These are phyloP conservation scores for Aphodius granarius DNA, from an alignment of 2,888 invertebrate genomes.

Conservation along the genomic window DNA sequence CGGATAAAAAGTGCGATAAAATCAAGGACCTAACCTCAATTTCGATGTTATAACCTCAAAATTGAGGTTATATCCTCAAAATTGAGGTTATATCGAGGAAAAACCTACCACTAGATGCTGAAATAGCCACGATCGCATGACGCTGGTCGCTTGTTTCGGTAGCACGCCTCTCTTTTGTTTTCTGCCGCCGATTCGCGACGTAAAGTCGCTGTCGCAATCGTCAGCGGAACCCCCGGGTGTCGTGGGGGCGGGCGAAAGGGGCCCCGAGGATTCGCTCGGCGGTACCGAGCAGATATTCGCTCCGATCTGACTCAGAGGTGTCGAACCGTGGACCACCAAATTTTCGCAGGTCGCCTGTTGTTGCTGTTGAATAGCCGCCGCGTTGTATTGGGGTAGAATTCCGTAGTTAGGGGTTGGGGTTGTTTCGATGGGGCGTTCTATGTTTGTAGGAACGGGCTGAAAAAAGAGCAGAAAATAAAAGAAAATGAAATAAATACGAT, in stretches of 20 bases:
- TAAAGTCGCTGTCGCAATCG: constrained; percentile 58
- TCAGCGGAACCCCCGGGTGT: constrained; percentile 62
- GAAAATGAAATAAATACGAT: too few species aligned
- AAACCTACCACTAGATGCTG: constrained; percentile 92
- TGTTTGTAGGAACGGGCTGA: constrained; percentile 46
- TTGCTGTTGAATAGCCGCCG: constrained; percentile 52
- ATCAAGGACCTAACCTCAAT: neutral
- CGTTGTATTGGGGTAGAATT: constrained; percentile 45
- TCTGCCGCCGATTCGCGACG: constrained; percentile 57
- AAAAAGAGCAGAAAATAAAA: too few species aligned
- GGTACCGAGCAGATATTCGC: constrained; percentile 66
- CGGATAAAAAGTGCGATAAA: neutral
- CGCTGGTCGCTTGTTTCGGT: constrained; percentile 94
- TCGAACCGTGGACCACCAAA: constrained; percentile 77
- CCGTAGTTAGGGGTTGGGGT: constrained; percentile 40
- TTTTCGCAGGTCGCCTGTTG: constrained; percentile 52
- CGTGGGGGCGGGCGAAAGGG: constrained; percentile 63
- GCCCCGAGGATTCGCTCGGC: constrained; percentile 58
- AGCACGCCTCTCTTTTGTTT: constrained; percentile 87
- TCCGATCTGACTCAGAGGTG: constrained; percentile 74
- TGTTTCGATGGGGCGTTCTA: constrained; percentile 43
- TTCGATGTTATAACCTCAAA: neutral
- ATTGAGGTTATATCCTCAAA: neutral
- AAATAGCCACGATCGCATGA: constrained; percentile 95
- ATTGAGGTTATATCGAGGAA: constrained; percentile 8